Percentiles rank a stretch among this genome's conserved stretches.
Evolutionary conservation across 1,140 invertebrate genomes (phyloP).

Genomic region (Neotoxoptera formosana): DNA sequence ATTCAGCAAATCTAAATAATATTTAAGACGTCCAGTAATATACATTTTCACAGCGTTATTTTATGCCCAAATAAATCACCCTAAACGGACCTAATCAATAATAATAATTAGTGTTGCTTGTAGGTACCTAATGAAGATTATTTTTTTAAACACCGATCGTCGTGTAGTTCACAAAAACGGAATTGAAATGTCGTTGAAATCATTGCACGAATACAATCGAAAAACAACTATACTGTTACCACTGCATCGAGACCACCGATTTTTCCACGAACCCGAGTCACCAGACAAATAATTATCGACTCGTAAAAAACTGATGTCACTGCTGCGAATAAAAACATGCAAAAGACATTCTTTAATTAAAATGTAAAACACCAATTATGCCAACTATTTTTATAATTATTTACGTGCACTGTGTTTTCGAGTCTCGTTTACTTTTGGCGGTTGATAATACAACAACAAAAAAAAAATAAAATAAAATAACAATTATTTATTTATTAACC

Average conservation of each 20-base stretch:
- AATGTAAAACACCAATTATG: not conserved
- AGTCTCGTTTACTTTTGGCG: not conserved
- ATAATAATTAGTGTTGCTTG: not conserved
- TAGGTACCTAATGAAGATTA: not conserved
- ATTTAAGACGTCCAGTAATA: not conserved
- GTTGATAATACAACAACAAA: not conserved
- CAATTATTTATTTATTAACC: not conserved
- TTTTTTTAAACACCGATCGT: not conserved
- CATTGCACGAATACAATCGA: not conserved
- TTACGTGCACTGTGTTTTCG: not conserved
- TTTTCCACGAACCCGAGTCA: not conserved
- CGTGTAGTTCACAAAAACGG: not conserved
- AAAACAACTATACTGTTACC: not conserved
- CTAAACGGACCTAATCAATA: not conserved
- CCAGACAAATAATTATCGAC: not conserved
- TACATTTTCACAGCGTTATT: not conserved
- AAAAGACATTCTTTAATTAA: not conserved
- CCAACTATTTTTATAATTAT: not conserved
- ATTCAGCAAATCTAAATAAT: not conserved
- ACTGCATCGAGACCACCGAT: not conserved
- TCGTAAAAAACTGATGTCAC: not conserved
- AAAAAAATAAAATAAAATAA: no score
- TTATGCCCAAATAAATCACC: not conserved
- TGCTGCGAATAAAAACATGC: not conserved
- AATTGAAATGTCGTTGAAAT: not conserved